phyloP scores from a whole-genome alignment of 2,888 invertebrate species.

The Agrochola litura region DNA sequence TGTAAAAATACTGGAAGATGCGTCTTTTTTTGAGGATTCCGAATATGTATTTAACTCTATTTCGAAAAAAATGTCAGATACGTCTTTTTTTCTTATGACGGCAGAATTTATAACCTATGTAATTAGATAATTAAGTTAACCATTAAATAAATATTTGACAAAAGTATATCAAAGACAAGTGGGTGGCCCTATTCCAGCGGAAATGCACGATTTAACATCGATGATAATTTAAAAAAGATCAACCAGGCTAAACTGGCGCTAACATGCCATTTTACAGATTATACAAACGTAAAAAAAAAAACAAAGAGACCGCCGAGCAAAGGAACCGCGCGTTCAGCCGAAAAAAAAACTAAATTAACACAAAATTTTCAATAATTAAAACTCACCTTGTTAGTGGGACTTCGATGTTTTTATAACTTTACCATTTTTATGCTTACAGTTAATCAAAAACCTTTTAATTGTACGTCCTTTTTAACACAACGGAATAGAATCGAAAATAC shows the following conservation, averaged over 20 bases:
- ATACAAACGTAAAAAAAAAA: conserved; percentile 82
- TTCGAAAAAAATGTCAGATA: too few relatives aligned
- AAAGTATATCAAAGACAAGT: conserved; percentile 43
- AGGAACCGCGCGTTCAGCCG: conserved; percentile 77
- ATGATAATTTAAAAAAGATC: conserved; percentile 84
- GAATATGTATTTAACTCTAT: too few relatives aligned
- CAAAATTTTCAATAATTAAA: conserved; percentile 88
- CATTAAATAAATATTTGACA: conserved; percentile 51
- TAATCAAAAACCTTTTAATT: background rate
- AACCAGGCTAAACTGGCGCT: conserved; percentile 80
- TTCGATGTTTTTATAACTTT: conserved; percentile 80
- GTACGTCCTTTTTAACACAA: conserved; percentile 8
- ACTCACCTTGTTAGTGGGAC: conserved; percentile 86
- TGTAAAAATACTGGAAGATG: too few relatives aligned
- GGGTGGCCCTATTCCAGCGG: conserved; percentile 79
- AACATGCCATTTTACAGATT: conserved; percentile 89
- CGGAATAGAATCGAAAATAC: conserved; percentile 30
- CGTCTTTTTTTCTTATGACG: too few relatives aligned
- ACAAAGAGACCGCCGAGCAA: conserved; percentile 76
- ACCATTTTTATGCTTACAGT: conserved; percentile 41
- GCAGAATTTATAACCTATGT: conserved; percentile 28
- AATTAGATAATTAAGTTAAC: conserved; percentile 1
- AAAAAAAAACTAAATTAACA: conserved; percentile 88
- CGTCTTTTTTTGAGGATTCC: too few relatives aligned
- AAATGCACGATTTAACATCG: conserved; percentile 81